Conservation (phyloP, 2,113 vertebrate species). For the Ptyas mucosa region DNA sequence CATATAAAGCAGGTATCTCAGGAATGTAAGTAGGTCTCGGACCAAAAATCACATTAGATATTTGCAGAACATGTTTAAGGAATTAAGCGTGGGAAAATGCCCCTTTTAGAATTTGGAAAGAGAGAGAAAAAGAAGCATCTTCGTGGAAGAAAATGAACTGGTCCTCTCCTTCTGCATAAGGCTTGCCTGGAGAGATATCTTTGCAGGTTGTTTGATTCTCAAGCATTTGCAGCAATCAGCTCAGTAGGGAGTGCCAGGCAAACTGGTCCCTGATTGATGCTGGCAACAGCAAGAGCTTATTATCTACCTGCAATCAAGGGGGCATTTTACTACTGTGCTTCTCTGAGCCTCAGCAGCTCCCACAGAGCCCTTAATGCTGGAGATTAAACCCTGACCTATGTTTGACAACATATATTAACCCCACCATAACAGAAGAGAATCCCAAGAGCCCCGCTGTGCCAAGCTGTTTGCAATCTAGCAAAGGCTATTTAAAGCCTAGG, state of each 20-base stretch:
- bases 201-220: neutral
- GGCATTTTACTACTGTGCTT: slow-evolving; percentile 19
- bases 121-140: fast-evolving
- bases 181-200: neutral
- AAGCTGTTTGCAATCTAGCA: neutral
- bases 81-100: neutral
- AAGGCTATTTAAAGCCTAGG: neutral
- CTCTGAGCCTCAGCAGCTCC: slow-evolving; percentile 21
- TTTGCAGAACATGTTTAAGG: neutral
- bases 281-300: slow-evolving; percentile 38
- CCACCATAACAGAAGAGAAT: neutral
- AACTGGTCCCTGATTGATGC: slow-evolving; percentile 9
- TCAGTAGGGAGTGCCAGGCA: slow-evolving; percentile 2
- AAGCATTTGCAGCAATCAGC: neutral
- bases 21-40: neutral
- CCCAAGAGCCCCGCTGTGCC: neutral
- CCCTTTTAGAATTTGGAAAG: fast-evolving
- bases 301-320: slow-evolving; percentile 56
- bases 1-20: neutral
- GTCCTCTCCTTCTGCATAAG: neutral
- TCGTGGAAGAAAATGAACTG: neutral
- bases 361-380: neutral
- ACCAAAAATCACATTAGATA: neutral
- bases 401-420: slow-evolving; percentile 39
- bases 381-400: slow-evolving; percentile 58